Base-by-base conservation (phyloP, 1,140 invertebrate species). In the Popillia japonica region DNA sequence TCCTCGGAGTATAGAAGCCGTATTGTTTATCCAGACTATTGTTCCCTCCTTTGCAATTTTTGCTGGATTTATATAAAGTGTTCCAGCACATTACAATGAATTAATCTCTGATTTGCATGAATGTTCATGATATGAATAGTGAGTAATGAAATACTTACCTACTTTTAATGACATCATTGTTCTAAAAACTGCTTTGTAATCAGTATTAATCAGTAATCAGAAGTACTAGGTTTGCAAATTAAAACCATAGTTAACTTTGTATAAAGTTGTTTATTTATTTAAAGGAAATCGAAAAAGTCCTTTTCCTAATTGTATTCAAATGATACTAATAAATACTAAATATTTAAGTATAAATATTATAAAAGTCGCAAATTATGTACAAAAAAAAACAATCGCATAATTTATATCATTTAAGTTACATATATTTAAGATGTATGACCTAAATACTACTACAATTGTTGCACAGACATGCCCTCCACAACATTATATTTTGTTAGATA, bases 311-410 rank as follows among this genome's bases (percentile, higher is more conserved):
- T 64, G 8, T 20, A 2, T 20, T 64, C 8, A 10, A 34, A 3
- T 68, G 22, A 4, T 68, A 68, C 61, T 68, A 68, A 68, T 68
- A 68, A 68, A 68, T 68, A 68, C 22, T 68, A 34, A 8, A 64
- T 34, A 34, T 34, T n/a, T 55, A 17, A 55, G n/a, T 27, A 68
- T 68, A 68, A 68, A 68, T 68, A 64, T 64, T 64, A 68, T n/a
- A 68, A 68, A 68, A 68, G 17, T 55, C 14, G 61, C 27, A 68
- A 68, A 68, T 68, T 68, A 68, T 68, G 9, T 68, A 68, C 61
- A 68, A 68, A 23, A 64, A 68, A 68, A 23, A 64, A 68, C 11
- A 68, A 14, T 68, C 61, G 27, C 22, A 55, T n/a, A 55, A 55
- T 55, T 55, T n/a, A 17, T 23, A 27, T 14, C 61, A 23, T 20